Evolutionary conservation across 2,888 invertebrate species (phyloP).

Genomic region (Cataglyphis rosenhaueri): DNA sequence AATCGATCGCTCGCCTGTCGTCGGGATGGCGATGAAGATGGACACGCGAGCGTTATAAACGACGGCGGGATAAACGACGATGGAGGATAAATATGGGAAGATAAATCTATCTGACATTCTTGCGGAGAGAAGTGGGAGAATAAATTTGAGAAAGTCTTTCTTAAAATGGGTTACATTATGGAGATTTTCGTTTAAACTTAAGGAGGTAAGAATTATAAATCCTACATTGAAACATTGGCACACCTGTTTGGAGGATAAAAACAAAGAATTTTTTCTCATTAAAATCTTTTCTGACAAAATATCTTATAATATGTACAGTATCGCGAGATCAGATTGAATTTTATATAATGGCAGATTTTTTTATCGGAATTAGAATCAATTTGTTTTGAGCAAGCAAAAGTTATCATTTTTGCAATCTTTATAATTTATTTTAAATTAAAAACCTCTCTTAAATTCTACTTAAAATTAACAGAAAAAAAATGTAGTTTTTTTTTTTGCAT

Average conservation of each 20-base stretch:
- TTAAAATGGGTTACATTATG: not conserved
- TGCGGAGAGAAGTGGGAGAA: slow-evolving; percentile 5
- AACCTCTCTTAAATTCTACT: not conserved
- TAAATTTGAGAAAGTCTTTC: slow-evolving; percentile 32
- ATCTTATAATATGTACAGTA: not conserved
- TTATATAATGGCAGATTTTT: slow-evolving; percentile 3
- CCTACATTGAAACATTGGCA: not conserved
- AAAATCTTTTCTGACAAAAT: not conserved
- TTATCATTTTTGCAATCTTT: slow-evolving; percentile 2
- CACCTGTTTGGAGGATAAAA: not conserved
- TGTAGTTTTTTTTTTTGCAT: slow-evolving; percentile 1
- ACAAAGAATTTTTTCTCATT: not conserved
- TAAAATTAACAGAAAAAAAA: not conserved
- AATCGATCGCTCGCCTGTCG: slow-evolving; percentile 42
- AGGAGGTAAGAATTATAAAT: slow-evolving; percentile 21
- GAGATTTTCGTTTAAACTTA: not conserved
- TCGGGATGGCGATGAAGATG: slow-evolving; percentile 44
- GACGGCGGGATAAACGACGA: slow-evolving; percentile 36
- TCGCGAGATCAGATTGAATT: not conserved
- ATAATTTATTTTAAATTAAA: not conserved
- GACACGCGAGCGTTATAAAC: slow-evolving; percentile 29
- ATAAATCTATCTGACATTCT: slow-evolving; percentile 47
- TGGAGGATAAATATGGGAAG: slow-evolving; percentile 41
- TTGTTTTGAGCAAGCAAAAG: not conserved
- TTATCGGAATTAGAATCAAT: not conserved